phyloP scores from a whole-genome alignment of 2,888 invertebrate species.

The Cerceris rybyensis region DNA sequence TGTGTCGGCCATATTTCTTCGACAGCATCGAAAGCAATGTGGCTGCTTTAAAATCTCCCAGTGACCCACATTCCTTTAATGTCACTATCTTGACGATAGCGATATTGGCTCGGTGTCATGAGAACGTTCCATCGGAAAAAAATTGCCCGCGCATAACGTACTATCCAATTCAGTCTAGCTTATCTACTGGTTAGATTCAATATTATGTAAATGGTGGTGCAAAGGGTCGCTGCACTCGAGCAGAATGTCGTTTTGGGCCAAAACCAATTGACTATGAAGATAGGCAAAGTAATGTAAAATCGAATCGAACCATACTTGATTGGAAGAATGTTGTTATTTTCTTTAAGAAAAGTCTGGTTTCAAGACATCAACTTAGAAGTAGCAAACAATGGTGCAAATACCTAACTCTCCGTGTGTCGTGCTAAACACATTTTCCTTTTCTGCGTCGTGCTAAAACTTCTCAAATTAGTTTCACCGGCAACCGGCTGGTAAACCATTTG shows the following conservation, averaged over 20 bases:
- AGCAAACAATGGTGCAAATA: no score
- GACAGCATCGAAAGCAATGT: background rate
- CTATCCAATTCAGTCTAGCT: slow-evolving; percentile 37
- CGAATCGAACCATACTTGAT: slow-evolving; percentile 39
- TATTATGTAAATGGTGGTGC: slow-evolving; percentile 54
- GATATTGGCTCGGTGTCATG: slow-evolving; percentile 46
- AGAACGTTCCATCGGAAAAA: slow-evolving; percentile 31
- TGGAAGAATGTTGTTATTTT: background rate
- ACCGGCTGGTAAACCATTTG: no score
- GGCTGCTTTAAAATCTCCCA: slow-evolving; percentile 30
- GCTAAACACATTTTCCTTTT: no score
- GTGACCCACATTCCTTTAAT: slow-evolving; percentile 48
- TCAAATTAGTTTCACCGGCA: no score
- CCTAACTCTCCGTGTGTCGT: no score
- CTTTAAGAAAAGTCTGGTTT: no score
- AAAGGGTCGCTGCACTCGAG: slow-evolving; percentile 9
- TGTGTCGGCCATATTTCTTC: slow-evolving; percentile 8
- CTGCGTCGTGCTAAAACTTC: no score
- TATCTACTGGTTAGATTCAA: slow-evolving; percentile 37
- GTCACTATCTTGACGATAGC: slow-evolving; percentile 18
- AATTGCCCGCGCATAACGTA: slow-evolving; percentile 38
- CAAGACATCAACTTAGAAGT: no score
- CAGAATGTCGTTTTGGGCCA: slow-evolving; percentile 29
- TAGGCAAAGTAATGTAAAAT: slow-evolving; percentile 41
- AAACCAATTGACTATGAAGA: slow-evolving; percentile 45